phyloP scores from a whole-genome alignment of 2,113 vertebrate species.

The Dasyornis broadbenti region DNA sequence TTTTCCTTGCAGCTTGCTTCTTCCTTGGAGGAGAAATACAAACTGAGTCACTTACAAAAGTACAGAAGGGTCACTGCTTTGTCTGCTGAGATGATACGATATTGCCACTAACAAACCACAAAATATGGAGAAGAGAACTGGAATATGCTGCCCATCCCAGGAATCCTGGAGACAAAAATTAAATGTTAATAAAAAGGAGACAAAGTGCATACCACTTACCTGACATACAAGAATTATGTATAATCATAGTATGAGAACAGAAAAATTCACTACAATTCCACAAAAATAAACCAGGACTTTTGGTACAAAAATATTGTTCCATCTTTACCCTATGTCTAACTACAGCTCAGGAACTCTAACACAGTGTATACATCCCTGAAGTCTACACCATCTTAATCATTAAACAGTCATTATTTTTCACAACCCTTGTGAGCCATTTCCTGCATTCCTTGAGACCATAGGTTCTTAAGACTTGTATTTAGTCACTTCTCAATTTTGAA shows the following conservation, averaged over 20 bases:
- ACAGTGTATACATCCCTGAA: not conserved
- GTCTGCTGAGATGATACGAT: slow-evolving; percentile 96
- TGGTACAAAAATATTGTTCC: not conserved
- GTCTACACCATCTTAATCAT: not conserved
- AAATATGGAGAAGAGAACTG: slow-evolving; percentile 95
- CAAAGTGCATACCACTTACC: not conserved
- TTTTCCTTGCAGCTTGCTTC: not conserved
- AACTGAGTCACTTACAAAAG: slow-evolving; percentile 84
- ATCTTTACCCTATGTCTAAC: not conserved
- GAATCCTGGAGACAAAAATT: slow-evolving; percentile 78
- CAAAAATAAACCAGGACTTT: not conserved
- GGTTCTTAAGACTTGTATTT: not conserved
- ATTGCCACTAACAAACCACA: slow-evolving; percentile 95
- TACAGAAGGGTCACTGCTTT: slow-evolving; percentile 94
- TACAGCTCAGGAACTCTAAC: not conserved
- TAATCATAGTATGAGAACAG: not conserved
- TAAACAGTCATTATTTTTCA: not conserved
- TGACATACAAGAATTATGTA: not conserved
- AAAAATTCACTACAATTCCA: not conserved
- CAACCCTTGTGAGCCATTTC: not conserved
- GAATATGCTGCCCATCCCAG: slow-evolving; percentile 98
- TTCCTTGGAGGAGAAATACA: not conserved
- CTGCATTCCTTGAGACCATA: not conserved
- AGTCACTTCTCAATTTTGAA: not conserved
- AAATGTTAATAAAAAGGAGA: not conserved